Evolutionary conservation across 2,888 invertebrate genomes (phyloP), one percentile per base, ranked within the genome.

Genomic region (Helleia helle): DNA sequence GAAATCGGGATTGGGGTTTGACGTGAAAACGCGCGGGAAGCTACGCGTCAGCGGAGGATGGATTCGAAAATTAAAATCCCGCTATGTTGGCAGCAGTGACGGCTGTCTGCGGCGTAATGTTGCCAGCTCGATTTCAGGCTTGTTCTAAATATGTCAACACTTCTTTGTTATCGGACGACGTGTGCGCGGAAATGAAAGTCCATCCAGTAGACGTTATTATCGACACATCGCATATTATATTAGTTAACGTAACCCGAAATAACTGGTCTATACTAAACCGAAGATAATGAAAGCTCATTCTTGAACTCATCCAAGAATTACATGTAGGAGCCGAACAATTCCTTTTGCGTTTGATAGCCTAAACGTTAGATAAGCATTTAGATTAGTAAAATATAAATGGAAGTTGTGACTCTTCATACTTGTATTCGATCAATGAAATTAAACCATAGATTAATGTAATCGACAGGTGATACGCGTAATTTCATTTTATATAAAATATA

Each of bases 91-190:
- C 68, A 57, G 59, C 63, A 54, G 55, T 77, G 81, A 80, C 81
- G 76, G 74, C 67, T 80, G 80, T 77, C 80, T 62, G 46, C 51
- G 65, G 66, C 65, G 68, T 67, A 43, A 50, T 49, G 55, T 54
- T 53, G 55, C 54, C 57, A 53, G 49, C 53, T 79, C 80, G 80
- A 73, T 81, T 84, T 81, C 81, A 83, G 83, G 83, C 81, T 80
- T 80, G 84, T 81, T 84, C 84, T 84, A 84, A 84, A 84, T 83
- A 81, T 80, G 83, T 81, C 84, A 79, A 65, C 75, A 76, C 63
- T 74, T 79, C 83, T 83, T 84, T 83, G 84, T 83, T 77, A 80
- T 77, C 79, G 66, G 52, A 62, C 62, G 74, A 73, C 80, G 68
- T 72, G 70, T 54, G 77, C 69, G 72, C 77, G 84, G 83, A 84